phyloP scores from a whole-genome alignment of 1,140 invertebrate genomes.

The Brachionus angularis region DNA sequence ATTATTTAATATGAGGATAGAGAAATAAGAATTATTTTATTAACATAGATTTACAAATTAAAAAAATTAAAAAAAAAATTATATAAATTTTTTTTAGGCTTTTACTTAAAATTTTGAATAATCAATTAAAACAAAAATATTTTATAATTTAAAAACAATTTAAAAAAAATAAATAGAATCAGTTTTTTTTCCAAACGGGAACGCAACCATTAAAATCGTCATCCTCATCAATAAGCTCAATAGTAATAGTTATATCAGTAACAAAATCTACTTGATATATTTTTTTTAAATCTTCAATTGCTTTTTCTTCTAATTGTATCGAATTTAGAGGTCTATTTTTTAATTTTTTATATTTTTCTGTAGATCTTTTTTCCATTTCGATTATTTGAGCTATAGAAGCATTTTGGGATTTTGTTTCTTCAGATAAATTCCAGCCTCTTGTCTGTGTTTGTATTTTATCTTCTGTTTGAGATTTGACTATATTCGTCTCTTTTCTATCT shows the following conservation, averaged over 20 bases:
- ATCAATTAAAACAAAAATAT: too few species aligned
- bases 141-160: constrained; percentile 9
- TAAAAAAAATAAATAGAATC: neutral
- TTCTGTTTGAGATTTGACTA: neutral
- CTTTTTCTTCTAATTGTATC: constrained; percentile 38
- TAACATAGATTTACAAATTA: too few species aligned
- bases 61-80: too few species aligned
- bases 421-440: constrained; percentile 32
- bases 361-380: constrained; percentile 38
- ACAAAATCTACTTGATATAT: constrained; percentile 17
- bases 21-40: too few species aligned
- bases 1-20: too few species aligned
- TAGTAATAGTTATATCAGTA: constrained; percentile 29
- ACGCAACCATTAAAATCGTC: neutral
- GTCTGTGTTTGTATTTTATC: neutral
- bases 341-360: constrained; percentile 21
- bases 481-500: neutral
- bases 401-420: neutral
- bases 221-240: constrained; percentile 28
- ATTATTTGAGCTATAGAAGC: constrained; percentile 24
- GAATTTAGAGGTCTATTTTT: constrained; percentile 22
- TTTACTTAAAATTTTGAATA: too few species aligned
- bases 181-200: constrained; percentile 40
- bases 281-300: constrained; percentile 23
- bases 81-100: too few species aligned